phyloP scores from a whole-genome alignment of 2,113 vertebrate species.

The Chloebia gouldiae region DNA sequence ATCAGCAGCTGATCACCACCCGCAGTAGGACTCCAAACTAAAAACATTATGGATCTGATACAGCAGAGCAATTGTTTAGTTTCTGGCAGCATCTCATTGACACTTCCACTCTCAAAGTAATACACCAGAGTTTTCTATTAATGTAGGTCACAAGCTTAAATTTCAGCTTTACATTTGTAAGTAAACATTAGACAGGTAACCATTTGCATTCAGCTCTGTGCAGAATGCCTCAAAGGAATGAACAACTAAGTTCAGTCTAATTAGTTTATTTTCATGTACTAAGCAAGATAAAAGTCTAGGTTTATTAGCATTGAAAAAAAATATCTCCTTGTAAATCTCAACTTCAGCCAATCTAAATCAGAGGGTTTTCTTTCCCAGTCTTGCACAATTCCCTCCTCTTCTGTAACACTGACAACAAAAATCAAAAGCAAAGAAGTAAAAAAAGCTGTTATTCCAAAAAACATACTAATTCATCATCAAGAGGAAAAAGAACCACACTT shows the following conservation, averaged over 20 bases:
- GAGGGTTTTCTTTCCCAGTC: background rate
- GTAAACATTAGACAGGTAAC: background rate
- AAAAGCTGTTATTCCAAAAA: background rate
- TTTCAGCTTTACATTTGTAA: background rate
- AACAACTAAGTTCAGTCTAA: background rate
- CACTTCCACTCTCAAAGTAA: background rate
- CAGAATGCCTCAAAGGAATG: background rate
- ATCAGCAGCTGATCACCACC: background rate
- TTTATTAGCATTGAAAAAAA: background rate
- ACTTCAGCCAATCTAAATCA: background rate
- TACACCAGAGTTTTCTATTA: background rate
- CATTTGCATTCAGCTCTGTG: background rate
- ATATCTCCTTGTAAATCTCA: background rate
- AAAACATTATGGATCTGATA: background rate
- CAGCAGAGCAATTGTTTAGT: background rate
- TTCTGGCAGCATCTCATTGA: background rate
- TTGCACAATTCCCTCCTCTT: background rate
- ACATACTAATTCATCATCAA: background rate
- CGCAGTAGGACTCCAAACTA: background rate
- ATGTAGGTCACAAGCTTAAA: background rate
- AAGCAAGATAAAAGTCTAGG: background rate
- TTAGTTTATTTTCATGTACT: background rate
- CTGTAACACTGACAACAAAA: background rate
- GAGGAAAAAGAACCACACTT: constrained; percentile 64
- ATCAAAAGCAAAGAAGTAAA: background rate